A percentile compares a stretch with the other conserved stretches of the same genome.
phyloP scores from a whole-genome alignment of 2,797 vertebrate species.

The Cuculus canorus region DNA sequence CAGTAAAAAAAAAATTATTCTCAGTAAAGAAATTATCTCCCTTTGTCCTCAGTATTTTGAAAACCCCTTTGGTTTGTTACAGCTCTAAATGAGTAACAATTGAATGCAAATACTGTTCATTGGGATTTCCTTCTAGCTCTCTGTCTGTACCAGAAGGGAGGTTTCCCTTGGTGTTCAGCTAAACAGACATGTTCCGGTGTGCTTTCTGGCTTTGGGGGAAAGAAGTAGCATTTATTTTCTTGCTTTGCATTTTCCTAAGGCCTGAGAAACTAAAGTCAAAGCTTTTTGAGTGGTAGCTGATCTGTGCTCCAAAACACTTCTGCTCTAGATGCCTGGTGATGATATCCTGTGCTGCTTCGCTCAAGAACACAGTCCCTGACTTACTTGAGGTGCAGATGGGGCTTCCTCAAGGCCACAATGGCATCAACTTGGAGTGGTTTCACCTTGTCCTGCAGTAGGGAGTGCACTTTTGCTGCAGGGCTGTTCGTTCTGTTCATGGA shows the following conservation, averaged over 20 bases:
- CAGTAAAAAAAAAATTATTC: background rate
- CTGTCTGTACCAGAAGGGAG: background rate
- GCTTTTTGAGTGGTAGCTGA: background rate
- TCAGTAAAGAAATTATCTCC: background rate
- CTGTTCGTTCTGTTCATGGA: accelerated
- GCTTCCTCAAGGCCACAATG: background rate
- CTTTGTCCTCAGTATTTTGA: background rate
- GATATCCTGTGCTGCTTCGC: background rate
- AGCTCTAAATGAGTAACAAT: background rate
- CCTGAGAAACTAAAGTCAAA: background rate
- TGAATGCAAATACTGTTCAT: background rate
- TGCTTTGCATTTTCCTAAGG: background rate
- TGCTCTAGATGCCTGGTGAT: background rate
- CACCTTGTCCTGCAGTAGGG: background rate
- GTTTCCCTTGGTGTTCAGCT: background rate
- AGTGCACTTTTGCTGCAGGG: background rate
- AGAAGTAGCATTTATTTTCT: background rate
- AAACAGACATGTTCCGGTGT: background rate
- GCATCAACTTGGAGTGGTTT: background rate
- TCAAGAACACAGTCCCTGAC: background rate
- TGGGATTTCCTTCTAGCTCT: background rate
- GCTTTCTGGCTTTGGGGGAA: background rate
- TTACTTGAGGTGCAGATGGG: background rate
- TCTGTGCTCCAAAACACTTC: background rate
- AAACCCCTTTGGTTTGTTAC: background rate